Conservation (phyloP, 2,113 vertebrate species). For the Scortum barcoo region DNA sequence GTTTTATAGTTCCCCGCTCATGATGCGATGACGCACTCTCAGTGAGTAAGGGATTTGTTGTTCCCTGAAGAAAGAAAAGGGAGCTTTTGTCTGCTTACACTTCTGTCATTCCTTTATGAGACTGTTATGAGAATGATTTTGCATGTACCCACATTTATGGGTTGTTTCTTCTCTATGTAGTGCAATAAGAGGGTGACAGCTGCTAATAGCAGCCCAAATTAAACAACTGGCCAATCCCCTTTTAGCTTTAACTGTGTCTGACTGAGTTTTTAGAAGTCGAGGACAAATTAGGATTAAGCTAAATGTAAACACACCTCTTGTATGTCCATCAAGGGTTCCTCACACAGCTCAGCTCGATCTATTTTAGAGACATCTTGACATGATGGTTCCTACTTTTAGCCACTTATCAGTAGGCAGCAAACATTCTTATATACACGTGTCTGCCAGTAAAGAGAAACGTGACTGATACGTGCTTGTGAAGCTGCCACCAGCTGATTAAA, state of each 20-base stretch:
- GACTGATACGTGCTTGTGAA: constrained; percentile 18
- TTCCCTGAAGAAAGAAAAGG: constrained; percentile 42
- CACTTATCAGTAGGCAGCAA: constrained; percentile 17
- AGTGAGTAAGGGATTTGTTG: constrained; percentile 49
- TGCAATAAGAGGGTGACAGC: not conserved
- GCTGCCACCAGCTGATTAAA: constrained; percentile 21
- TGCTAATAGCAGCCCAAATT: not conserved
- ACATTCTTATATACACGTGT: constrained; percentile 22
- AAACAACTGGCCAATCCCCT: constrained; percentile 1
- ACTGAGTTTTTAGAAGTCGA: not conserved
- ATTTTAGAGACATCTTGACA: constrained; percentile 11
- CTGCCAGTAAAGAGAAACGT: constrained; percentile 5
- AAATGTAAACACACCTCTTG: not conserved
- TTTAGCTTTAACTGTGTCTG: not conserved
- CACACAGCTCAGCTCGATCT: not conserved
- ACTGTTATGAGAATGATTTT: constrained; percentile 9
- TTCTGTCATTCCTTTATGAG: constrained; percentile 4
- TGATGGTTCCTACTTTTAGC: constrained; percentile 37
- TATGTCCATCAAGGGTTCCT: not conserved
- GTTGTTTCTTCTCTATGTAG: not conserved
- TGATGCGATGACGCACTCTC: constrained; percentile 48
- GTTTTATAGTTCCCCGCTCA: constrained; percentile 55
- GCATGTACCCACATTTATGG: not conserved
- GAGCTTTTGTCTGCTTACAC: constrained; percentile 37
- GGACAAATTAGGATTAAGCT: not conserved